Base-by-base conservation (phyloP, 35 echinoderm and acorn worm genomes). In the Apostichopus parvimensis region DNA sequence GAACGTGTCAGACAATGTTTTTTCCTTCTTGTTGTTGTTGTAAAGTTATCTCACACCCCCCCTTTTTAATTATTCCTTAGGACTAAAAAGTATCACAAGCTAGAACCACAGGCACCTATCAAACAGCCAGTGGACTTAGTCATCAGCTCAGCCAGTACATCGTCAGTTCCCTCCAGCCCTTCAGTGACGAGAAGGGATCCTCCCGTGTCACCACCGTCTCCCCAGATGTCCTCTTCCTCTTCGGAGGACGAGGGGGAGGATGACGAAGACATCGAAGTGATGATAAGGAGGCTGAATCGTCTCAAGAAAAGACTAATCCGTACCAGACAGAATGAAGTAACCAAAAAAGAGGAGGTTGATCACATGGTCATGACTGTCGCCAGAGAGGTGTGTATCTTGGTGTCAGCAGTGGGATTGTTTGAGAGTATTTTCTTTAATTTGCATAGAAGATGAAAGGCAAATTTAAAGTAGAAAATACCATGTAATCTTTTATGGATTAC, bases 341-440 rank as follows among this genome's bases (percentile, higher is more conserved):
- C 85, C n/a, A 91, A 82, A 28, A 81, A 91, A 17, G 94, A 95
- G 58, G 96, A 98, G 57, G 92, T 93, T 6, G 97, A 99, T 94
- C 95, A 95, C 22, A 91, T 99, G 91, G 93, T 99, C 61, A 94
- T 96, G 93, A 90, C 95, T 18, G 95, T 95, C 13, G 97, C 93
- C 62, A 96, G 94, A 96, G 97, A 99, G 95, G 97, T 94, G 64
- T n/a, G 72, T 89, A 25, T 13, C 83, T 87, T 15, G 34, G 34
- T 45, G 34, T 45, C 34, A 45, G 34, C 34, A 45, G 34, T 45
- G 34, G 34, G 34, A 45, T 45, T 45, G 2, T 45, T 45, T 45
- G 34, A 45, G 34, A 45, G 34, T 45, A 45, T 45, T 45, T 45
- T 45, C 1, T 4, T 45, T 2, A 45, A 45, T 45, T 45, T 45